Evolutionary conservation across 2,888 invertebrate species (phyloP), one percentile per base, ranked within the genome.

Genomic region (Euclidia mi): DNA sequence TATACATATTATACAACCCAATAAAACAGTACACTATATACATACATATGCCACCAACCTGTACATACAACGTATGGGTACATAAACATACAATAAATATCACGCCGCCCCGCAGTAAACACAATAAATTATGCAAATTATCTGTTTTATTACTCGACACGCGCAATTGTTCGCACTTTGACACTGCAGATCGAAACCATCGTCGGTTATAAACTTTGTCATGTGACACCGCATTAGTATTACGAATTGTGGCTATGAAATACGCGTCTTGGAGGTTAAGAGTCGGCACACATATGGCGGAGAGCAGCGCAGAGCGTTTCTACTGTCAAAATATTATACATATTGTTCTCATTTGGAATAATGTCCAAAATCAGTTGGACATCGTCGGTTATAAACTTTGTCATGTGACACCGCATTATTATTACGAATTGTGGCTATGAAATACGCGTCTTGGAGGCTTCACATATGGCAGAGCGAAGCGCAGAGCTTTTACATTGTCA

Each of bases 91-190:
- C 28, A n/a, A 40, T 32, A 11, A 20, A 43, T 53, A 46, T 41
- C 45, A 29, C 12, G 32, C 14, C 46, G 18, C n/a, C 52, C 51
- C 50, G 45, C 34, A 49, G 61, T 48, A 68, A 68, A 65, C 63
- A 68, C 58, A 40, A 71, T 73, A 75, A 65, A 75, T 73, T 75
- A 73, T 71, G 72, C 61, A 75, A 73, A 75, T 73, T 56, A 63
- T 65, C 55, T 65, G 71, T 75, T 71, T 73, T 68, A 71, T 65
- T 61, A 65, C 58, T 50, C 59, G 10, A 32, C 44, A 48, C 41
- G 45, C 37, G 43, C 56, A 56, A 63, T 61, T 66, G 67, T 64
- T 66, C 38, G 51, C 63, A 62, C 58, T 67, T 50, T 59, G 52
- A 18, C 56, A 52, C 42, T 55, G 42, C 38, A 47, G 44, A 65